phyloP scores from a whole-genome alignment of 2,797 vertebrate genomes.

The Leptatherina wallacei region DNA sequence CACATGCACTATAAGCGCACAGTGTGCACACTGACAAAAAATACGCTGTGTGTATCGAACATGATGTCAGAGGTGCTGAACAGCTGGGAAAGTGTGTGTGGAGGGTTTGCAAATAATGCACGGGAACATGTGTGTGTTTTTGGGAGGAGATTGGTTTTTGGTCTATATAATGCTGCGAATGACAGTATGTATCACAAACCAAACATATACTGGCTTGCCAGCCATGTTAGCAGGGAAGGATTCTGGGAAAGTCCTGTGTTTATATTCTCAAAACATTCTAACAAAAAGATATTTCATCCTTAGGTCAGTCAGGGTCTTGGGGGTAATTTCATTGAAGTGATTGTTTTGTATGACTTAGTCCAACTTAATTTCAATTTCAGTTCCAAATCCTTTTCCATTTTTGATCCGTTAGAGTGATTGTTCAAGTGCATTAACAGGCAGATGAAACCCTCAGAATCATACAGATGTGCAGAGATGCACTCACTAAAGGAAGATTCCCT shows the following conservation, averaged over 20 bases:
- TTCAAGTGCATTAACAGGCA: background rate
- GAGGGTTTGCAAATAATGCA: slow-evolving; percentile 26
- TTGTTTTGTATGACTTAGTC: slow-evolving; percentile 8
- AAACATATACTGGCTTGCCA: background rate
- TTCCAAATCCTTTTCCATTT: slow-evolving; percentile 27
- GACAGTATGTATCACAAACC: background rate
- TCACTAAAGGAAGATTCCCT: slow-evolving; percentile 1
- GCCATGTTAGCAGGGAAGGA: background rate
- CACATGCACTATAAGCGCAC: slow-evolving; percentile 55
- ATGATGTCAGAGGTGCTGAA: slow-evolving; percentile 70
- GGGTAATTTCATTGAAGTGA: slow-evolving; percentile 16
- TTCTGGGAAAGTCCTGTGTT: slow-evolving; percentile 14
- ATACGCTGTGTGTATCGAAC: slow-evolving; percentile 66
- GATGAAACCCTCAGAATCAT: slow-evolving; percentile 24
- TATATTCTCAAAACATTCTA: background rate
- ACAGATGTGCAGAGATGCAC: background rate
- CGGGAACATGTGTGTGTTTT: slow-evolving; percentile 14
- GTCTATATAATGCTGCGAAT: background rate
- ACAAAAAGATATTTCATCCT: background rate
- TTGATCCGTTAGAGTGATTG: slow-evolving; percentile 17
- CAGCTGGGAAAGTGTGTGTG: slow-evolving; percentile 58
- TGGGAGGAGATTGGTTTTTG: slow-evolving; percentile 25
- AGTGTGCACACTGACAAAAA: slow-evolving; percentile 62
- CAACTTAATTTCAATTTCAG: slow-evolving; percentile 38
- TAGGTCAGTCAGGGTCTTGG: background rate